Evolutionary conservation across 1,140 invertebrate species (phyloP), one percentile per base, ranked within the genome.

Genomic region (Dendroctonus valens): DNA sequence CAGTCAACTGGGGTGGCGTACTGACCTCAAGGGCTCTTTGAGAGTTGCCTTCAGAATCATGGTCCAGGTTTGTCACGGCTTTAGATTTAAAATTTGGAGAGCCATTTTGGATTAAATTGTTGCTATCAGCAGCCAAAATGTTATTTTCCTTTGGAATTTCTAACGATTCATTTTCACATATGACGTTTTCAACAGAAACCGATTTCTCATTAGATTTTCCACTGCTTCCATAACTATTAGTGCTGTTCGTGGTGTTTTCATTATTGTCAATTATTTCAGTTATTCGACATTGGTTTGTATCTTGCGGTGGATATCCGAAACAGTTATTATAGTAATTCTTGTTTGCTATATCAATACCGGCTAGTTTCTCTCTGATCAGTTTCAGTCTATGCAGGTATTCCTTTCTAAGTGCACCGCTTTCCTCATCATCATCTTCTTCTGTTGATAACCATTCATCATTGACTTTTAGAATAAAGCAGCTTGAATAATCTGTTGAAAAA

Each of bases 381-480:
- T 49, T 55, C 12, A 65, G 26, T 11, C 62, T 46, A 41, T 57
- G 40, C 40, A 65, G n/a, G 57, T 65, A 65, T 57, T 65, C 53
- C 8, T 37, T 46, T 53, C 57, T 65, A 7, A 65, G 26, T 44
- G 55, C 53, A 40, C n/a, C 3, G 37, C 7, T 40, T 49, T 46
- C 62, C 39, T 38, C n/a, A 5, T 65, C 40, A 15, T 57, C 41
- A 7, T 54, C 41, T 7, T 7, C 15, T 40, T 50, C 46, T 6
- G 38, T 9, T n/a, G 52, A 26, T 3, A 26, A 26, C 12, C 7
- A 49, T 37, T 42, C 37, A 37, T 49, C 46, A 6, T 48, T 49
- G 14, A n/a, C 15, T 3, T 48, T 15, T 11, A 42, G 26, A 2
- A 58, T 58, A 41, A 58, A 44, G 37, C n/a, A 14, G 6, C 6